phyloP scores from a whole-genome alignment of 2,113 vertebrate genomes.

The Corythoichthys intestinalis region DNA sequence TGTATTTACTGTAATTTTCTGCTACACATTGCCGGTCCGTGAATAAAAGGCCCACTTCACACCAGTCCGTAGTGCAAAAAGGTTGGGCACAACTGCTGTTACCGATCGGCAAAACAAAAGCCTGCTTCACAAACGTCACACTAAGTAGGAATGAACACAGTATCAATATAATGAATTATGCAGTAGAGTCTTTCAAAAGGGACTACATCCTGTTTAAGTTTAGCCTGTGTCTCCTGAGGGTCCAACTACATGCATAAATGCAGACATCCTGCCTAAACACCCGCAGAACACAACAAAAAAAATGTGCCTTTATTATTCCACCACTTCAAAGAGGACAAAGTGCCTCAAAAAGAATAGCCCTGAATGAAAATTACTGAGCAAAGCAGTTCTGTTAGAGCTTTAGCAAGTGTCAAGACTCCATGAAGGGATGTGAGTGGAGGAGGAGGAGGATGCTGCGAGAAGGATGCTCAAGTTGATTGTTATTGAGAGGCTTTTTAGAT shows the following conservation, averaged over 20 bases:
- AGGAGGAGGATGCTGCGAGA: slow-evolving; percentile 20
- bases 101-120: not conserved
- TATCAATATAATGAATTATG: slow-evolving; percentile 43
- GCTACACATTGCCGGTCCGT: no score
- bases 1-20: no score
- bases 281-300: slow-evolving; percentile 23
- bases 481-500: slow-evolving; percentile 44
- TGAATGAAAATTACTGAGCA: slow-evolving; percentile 55
- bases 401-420: slow-evolving; percentile 33
- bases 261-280: slow-evolving; percentile 33
- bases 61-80: no score
- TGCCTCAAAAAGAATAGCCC: slow-evolving; percentile 23
- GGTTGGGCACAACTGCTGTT: no score
- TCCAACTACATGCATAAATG: slow-evolving; percentile 32
- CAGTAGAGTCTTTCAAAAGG: slow-evolving; percentile 25
- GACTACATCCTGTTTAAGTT: slow-evolving; percentile 37
- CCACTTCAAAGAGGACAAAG: slow-evolving; percentile 44
- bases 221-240: slow-evolving; percentile 30
- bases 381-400: slow-evolving; percentile 54
- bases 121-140: slow-evolving; percentile 14
- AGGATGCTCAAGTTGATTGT: slow-evolving; percentile 29
- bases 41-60: no score
- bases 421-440: slow-evolving; percentile 34
- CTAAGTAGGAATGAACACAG: slow-evolving; percentile 21
- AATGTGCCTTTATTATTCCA: slow-evolving; percentile 2